Evolutionary conservation across 1,140 invertebrate species (phyloP).

Genomic region (Hyphantria cunea): DNA sequence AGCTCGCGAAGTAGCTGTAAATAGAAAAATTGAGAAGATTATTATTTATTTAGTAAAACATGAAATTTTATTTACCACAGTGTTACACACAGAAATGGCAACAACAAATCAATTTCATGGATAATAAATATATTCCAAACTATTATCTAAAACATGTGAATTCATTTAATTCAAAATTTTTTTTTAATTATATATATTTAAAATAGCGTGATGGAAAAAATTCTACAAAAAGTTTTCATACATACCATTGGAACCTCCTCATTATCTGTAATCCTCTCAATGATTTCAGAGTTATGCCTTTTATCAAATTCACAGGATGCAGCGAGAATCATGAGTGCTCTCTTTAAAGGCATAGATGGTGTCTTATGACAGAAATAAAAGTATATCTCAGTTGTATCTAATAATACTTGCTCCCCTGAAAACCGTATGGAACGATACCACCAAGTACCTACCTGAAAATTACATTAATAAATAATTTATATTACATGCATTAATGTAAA

Average conservation of each 20-base stretch:
- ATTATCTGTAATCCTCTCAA: slow-evolving; percentile 96
- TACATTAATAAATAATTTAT: slow-evolving; percentile 4
- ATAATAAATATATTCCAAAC: no score
- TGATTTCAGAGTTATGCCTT: slow-evolving; percentile 96
- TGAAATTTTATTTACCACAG: no score
- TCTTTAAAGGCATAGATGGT: slow-evolving; percentile 96
- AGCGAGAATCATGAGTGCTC: slow-evolving; percentile 97
- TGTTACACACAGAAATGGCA: no score
- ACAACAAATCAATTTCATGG: no score
- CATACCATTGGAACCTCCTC: slow-evolving; percentile 95
- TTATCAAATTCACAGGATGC: slow-evolving; percentile 98
- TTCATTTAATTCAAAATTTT: no score
- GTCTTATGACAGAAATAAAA: slow-evolving; percentile 98
- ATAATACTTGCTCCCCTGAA: slow-evolving; percentile 96
- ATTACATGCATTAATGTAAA: background rate
- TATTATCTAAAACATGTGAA: no score
- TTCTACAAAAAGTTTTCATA: no score
- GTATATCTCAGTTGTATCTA: slow-evolving; percentile 98
- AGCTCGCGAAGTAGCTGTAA: slow-evolving; percentile 94
- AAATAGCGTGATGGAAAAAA: no score
- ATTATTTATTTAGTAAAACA: no score
- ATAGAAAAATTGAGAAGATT: background rate
- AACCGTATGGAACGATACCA: slow-evolving; percentile 99
- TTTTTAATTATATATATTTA: no score
- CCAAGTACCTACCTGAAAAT: slow-evolving; percentile 94